These are phyloP conservation scores for Drosophila arizonae DNA, from an alignment of 1,140 invertebrate species.

Conservation along the genomic window DNA sequence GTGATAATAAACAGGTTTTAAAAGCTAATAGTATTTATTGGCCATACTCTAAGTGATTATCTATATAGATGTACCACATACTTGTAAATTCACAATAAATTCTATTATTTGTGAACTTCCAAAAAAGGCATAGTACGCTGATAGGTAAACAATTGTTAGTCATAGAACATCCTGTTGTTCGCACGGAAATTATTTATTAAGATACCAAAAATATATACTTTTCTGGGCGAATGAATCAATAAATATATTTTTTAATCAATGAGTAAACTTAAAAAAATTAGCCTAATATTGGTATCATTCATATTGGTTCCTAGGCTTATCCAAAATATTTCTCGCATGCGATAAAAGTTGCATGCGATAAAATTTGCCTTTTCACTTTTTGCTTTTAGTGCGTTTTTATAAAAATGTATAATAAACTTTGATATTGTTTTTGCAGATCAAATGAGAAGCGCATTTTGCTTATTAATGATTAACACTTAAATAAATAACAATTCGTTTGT, in stretches of 20 bases:
- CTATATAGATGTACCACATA: constrained; percentile 11
- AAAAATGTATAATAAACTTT: constrained; percentile 17
- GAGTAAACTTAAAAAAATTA: no score
- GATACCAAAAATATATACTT: no score
- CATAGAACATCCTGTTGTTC: constrained; percentile 24
- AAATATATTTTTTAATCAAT: no score
- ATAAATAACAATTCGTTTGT: constrained; percentile 19
- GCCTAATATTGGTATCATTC: no score
- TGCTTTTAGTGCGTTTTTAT: neutral
- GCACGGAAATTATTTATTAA: no score
- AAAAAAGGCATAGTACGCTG: constrained; percentile 15
- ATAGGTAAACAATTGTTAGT: constrained; percentile 19
- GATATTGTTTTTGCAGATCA: constrained; percentile 31
- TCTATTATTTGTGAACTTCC: neutral
- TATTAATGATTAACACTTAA: constrained; percentile 47
- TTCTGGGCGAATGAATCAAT: no score
- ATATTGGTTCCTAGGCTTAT: neutral
- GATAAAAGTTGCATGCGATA: constrained; percentile 23
- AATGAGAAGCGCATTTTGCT: constrained; percentile 48
- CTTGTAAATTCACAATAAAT: constrained; percentile 3
- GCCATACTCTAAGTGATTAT: constrained; percentile 5
- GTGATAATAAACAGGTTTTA: constrained; percentile 16
- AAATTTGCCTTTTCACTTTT: neutral
- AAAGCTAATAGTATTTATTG: constrained; percentile 4
- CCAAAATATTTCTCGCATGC: constrained; percentile 2